Evolutionary conservation across 1,140 invertebrate genomes (phyloP).

Genomic region (Campoletis sonorensis): DNA sequence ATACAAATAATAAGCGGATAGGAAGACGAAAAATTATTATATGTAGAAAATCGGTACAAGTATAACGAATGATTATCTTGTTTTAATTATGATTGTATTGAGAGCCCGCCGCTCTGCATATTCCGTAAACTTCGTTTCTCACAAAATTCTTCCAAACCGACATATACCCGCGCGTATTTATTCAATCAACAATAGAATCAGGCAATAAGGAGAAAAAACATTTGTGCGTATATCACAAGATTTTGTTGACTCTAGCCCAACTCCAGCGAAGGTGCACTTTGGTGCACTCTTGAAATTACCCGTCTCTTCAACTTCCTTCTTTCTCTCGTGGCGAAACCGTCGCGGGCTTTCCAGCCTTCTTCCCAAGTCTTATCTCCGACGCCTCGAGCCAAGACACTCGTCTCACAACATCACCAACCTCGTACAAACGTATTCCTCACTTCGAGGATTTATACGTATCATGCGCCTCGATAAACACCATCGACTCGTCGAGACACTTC

Average conservation of each 20-base stretch:
- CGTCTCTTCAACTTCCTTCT: slow-evolving; percentile 35
- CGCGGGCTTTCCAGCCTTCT: neutral
- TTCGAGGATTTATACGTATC: slow-evolving; percentile 1
- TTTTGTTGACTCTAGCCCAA: neutral
- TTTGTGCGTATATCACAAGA: too few species aligned
- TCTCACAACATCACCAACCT: neutral
- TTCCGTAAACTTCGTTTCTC: too few species aligned
- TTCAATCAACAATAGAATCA: too few species aligned
- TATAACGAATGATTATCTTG: too few species aligned
- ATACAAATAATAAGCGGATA: too few species aligned
- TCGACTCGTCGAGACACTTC: neutral
- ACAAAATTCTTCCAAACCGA: too few species aligned
- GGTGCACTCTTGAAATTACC: slow-evolving; percentile 37
- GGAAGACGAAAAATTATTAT: neutral
- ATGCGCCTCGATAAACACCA: slow-evolving; percentile 2
- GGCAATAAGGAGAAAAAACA: too few species aligned
- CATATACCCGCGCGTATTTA: too few species aligned
- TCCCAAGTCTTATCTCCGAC: neutral
- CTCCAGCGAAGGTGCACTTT: neutral
- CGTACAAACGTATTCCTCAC: slow-evolving; percentile 13
- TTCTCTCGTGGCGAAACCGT: neutral
- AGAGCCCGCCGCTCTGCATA: too few species aligned
- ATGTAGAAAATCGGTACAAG: neutral
- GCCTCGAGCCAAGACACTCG: neutral
- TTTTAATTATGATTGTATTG: too few species aligned